Percentiles rank a stretch among this genome's conserved stretches.
These are phyloP conservation scores for Therioaphis trifolii DNA, from an alignment of 2,888 invertebrate species.

Conservation along the genomic window DNA sequence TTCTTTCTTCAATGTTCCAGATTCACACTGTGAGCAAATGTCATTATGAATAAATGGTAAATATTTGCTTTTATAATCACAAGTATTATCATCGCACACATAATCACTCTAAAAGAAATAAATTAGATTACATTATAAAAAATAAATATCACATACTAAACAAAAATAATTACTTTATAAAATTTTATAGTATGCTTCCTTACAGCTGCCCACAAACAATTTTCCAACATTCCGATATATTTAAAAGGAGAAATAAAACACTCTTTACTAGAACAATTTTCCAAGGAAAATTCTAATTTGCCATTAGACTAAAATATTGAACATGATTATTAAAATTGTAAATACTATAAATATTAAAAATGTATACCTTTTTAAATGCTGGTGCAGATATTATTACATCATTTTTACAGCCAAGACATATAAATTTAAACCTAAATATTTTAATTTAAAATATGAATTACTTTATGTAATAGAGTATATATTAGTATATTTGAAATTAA, in stretches of 20 bases:
- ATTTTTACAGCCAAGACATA: conserved; percentile 70
- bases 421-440: conserved; percentile 74
- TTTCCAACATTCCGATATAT: conserved; percentile 78
- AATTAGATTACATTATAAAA: not conserved
- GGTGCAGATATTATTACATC: conserved; percentile 70
- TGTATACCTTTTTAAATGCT: conserved; percentile 51
- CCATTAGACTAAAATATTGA: conserved; percentile 67
- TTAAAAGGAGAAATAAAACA: conserved; percentile 77
- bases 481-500: conserved; percentile 26
- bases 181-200: conserved; percentile 40
- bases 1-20: conserved; percentile 55
- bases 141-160: not conserved
- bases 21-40: conserved; percentile 42
- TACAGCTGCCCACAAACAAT: conserved; percentile 76
- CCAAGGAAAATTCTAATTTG: conserved; percentile 73
- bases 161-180: conserved; percentile 44
- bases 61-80: conserved; percentile 46
- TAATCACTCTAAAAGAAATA: conserved; percentile 48
- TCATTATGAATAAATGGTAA: conserved; percentile 31
- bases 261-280: conserved; percentile 78
- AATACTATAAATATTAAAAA: not conserved
- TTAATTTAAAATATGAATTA: not conserved
- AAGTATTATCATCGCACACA: conserved; percentile 41
- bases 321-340: conserved; percentile 23
- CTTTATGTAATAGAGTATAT: not conserved